A percentile compares a stretch with the other conserved stretches of the same genome.
Conservation (phyloP, 1,140 invertebrate genomes). For the Ectropis grisescens region DNA sequence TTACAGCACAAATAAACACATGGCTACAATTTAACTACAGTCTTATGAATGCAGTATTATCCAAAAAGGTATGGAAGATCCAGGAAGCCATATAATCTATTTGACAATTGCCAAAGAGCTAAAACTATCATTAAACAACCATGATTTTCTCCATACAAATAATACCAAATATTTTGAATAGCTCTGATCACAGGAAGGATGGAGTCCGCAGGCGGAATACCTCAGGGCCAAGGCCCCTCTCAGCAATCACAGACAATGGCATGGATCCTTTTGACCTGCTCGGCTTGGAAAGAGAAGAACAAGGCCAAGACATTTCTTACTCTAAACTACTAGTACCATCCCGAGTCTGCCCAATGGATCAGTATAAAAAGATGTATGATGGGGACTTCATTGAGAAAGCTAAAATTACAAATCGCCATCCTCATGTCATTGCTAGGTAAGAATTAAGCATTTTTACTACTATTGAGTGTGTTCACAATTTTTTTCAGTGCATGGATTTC, state of each 20-base stretch:
- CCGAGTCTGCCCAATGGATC: slow-evolving; percentile 71
- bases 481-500: too few relatives aligned
- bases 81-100: too few relatives aligned
- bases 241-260: slow-evolving; percentile 86
- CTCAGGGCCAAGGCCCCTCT: slow-evolving; percentile 85
- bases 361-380: slow-evolving; percentile 67
- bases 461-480: slow-evolving; percentile 1
- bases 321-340: slow-evolving; percentile 86
- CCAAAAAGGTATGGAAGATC: too few relatives aligned
- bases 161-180: too few relatives aligned
- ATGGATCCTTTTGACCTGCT: slow-evolving; percentile 88
- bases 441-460: too few relatives aligned
- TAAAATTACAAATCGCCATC: slow-evolving; percentile 58
- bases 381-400: slow-evolving; percentile 70
- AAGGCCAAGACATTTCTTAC: slow-evolving; percentile 90
- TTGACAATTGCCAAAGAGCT: too few relatives aligned
- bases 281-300: slow-evolving; percentile 84
- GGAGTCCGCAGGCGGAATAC: slow-evolving; percentile 83
- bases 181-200: slow-evolving; percentile 81
- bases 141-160: too few relatives aligned
- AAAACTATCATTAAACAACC: too few relatives aligned
- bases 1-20: too few relatives aligned
- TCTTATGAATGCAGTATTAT: too few relatives aligned
- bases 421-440: slow-evolving; percentile 78
- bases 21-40: too few relatives aligned